Evolutionary conservation across 2,113 vertebrate genomes (phyloP).

Genomic region (Verasper variegatus): DNA sequence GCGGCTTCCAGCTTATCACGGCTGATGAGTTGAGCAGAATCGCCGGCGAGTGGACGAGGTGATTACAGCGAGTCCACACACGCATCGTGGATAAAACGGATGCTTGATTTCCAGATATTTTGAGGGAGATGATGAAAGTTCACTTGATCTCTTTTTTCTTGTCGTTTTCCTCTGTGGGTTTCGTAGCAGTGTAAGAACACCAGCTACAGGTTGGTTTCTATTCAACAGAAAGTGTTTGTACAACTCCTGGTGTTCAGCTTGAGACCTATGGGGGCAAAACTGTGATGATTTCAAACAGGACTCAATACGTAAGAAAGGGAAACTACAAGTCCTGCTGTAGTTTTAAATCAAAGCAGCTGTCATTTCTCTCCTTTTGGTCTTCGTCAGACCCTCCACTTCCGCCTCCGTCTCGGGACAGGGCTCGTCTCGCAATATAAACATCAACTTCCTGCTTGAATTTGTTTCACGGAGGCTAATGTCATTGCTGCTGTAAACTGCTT

Average conservation of each 20-base stretch:
- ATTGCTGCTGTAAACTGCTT: neutral
- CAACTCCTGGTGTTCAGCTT: too few relatives aligned
- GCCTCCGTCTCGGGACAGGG: conserved; percentile 13
- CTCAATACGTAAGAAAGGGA: neutral
- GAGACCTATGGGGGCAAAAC: neutral
- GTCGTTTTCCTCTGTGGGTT: too few relatives aligned
- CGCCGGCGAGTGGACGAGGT: neutral
- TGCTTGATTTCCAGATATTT: neutral
- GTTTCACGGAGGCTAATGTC: conserved; percentile 35
- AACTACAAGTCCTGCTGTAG: conserved; percentile 1
- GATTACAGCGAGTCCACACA: conserved; percentile 1
- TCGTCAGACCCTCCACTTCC: conserved; percentile 32
- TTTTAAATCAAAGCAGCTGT: conserved; percentile 47
- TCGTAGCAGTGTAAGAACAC: neutral
- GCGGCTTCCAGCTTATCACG: conserved; percentile 39
- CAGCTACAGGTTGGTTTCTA: conserved; percentile 19
- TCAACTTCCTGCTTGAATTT: conserved; percentile 63
- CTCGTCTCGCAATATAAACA: conserved; percentile 67
- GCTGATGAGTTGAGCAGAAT: conserved; percentile 58
- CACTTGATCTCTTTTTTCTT: neutral
- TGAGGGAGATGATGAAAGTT: neutral
- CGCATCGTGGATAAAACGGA: conserved; percentile 8
- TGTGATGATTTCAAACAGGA: conserved; percentile 11
- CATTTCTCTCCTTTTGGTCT: conserved; percentile 36
- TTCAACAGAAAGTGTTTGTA: neutral